phyloP scores from a whole-genome alignment of 2,888 invertebrate species.

The Tipula confusa region DNA sequence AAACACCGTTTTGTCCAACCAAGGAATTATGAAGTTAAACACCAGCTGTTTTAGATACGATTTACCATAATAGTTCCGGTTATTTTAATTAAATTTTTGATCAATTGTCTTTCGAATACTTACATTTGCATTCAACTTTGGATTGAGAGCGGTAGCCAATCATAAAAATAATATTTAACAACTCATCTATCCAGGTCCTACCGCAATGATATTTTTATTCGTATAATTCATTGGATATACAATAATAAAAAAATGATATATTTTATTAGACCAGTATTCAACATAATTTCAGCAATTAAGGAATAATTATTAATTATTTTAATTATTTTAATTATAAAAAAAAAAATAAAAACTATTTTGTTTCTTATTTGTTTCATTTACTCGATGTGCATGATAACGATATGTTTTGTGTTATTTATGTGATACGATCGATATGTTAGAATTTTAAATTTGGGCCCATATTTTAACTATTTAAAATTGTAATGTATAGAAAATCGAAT shows the following conservation, averaged over 20 bases:
- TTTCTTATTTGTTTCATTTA: not conserved
- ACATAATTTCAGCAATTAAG: not conserved
- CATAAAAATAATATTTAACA: not conserved
- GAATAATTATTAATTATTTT: not conserved
- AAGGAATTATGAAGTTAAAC: too few species aligned
- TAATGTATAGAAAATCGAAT: not conserved
- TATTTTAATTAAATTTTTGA: not conserved
- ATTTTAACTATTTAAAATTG: not conserved
- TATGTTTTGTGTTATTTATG: not conserved
- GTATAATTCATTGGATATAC: not conserved
- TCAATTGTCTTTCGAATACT: not conserved
- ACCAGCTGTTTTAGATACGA: too few species aligned
- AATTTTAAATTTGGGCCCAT: not conserved
- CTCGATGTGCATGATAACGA: not conserved
- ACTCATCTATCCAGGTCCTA: not conserved
- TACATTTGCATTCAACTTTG: not conserved
- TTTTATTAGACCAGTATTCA: not conserved
- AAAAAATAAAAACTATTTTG: not conserved
- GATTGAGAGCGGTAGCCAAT: not conserved
- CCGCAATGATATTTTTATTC: not conserved
- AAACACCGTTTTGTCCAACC: too few species aligned
- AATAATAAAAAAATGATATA: not conserved
- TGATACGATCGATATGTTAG: not conserved
- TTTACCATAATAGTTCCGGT: too few species aligned
- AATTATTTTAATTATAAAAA: not conserved